phyloP scores from a whole-genome alignment of 2,888 invertebrate genomes.

The Rhagium mordax region DNA sequence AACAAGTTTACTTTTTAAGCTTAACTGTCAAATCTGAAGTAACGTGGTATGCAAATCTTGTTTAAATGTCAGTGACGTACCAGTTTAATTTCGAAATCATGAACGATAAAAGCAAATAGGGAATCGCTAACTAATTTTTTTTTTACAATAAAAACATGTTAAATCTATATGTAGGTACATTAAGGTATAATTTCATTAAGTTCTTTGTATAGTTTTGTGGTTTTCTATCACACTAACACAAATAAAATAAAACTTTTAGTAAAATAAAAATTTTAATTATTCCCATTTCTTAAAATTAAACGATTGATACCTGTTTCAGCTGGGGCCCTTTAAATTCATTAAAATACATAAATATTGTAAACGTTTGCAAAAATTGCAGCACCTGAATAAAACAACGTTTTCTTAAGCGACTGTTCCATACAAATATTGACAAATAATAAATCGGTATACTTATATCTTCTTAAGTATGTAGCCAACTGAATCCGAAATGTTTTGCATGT shows the following conservation, averaged over 20 bases:
- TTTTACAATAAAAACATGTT: too few relatives aligned
- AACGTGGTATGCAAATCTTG: background rate
- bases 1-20: background rate
- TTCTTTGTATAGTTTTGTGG: too few relatives aligned
- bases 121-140: too few relatives aligned
- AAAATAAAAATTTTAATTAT: too few relatives aligned
- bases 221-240: too few relatives aligned
- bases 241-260: too few relatives aligned
- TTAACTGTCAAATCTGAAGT: constrained; percentile 5
- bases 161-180: too few relatives aligned
- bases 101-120: too few relatives aligned
- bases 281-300: too few relatives aligned
- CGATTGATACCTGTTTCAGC: too few relatives aligned
- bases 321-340: constrained; percentile 38
- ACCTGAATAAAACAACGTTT: constrained; percentile 40
- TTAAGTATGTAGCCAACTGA: constrained; percentile 24
- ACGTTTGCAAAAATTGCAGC: constrained; percentile 31
- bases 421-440: constrained; percentile 34
- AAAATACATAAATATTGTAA: constrained; percentile 21
- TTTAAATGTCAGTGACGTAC: constrained; percentile 6
- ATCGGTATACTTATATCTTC: constrained; percentile 27
- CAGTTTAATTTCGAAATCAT: too few relatives aligned
- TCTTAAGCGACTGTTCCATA: background rate
- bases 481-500: constrained; percentile 34
- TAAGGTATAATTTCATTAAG: too few relatives aligned